Conservation (phyloP, 53 echinoderm and acorn worm genomes). For the Patiria pectinifera region DNA sequence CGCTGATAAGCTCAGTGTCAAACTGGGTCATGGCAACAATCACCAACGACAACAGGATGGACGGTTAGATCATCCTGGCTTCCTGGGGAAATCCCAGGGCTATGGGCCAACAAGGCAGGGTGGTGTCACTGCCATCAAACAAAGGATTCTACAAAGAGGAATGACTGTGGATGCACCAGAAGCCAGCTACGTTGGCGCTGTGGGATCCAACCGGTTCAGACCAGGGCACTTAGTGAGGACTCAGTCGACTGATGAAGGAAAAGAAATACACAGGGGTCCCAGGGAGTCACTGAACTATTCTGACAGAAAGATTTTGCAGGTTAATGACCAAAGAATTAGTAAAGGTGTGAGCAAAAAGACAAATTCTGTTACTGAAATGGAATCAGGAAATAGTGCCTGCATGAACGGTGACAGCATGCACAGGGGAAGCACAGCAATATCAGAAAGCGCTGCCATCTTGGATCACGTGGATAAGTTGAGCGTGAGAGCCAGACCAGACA, state of each 20-base stretch:
- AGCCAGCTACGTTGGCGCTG: constrained; percentile 4
- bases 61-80: constrained; percentile 50
- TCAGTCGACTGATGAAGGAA: constrained; percentile 46
- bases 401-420: background rate
- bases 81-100: constrained; percentile 66
- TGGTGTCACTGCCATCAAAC: background rate
- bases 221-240: constrained; percentile 25
- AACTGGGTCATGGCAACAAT: constrained; percentile 45
- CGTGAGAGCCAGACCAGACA: constrained; percentile 53
- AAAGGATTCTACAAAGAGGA: constrained; percentile 45
- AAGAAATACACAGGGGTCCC: constrained; percentile 19
- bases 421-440: background rate
- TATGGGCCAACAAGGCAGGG: background rate
- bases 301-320: constrained; percentile 23
- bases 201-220: background rate
- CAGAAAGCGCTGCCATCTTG: constrained; percentile 1
- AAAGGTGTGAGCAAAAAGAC: background rate
- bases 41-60: constrained; percentile 55
- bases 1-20: constrained; percentile 19
- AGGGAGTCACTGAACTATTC: constrained; percentile 27
- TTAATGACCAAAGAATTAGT: constrained; percentile 24
- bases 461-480: constrained; percentile 64
- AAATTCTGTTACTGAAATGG: constrained; percentile 29
- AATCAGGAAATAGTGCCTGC: background rate
- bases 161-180: constrained; percentile 32